These are phyloP conservation scores for Bombus haemorrhoidalis DNA, from an alignment of 1,140 invertebrate species.

Conservation along the genomic window DNA sequence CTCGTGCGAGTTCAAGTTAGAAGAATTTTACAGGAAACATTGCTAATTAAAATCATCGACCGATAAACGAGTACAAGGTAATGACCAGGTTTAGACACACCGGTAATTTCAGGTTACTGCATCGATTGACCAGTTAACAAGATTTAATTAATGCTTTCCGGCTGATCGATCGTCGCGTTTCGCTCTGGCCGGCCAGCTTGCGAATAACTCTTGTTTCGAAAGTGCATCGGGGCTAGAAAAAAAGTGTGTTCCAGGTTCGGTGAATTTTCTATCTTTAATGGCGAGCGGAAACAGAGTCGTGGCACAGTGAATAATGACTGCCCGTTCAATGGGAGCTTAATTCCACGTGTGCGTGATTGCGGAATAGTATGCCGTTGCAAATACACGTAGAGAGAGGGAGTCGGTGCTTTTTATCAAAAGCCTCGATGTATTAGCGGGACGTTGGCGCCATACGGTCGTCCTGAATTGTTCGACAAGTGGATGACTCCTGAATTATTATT, in stretches of 20 bases:
- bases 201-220: neutral
- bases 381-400: conserved; percentile 10
- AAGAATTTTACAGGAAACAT: neutral
- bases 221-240: conserved; percentile 32
- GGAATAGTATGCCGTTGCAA: conserved; percentile 31
- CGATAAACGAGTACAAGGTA: neutral
- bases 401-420: conserved; percentile 39
- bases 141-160: conserved; percentile 34
- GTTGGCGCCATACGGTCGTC: conserved; percentile 22
- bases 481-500: conserved; percentile 39
- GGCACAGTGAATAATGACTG: conserved; percentile 56
- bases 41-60: conserved; percentile 8
- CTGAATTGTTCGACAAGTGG: conserved; percentile 35
- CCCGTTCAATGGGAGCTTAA: conserved; percentile 48
- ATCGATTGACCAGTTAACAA: conserved; percentile 34
- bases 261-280: conserved; percentile 25
- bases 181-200: too few relatives aligned
- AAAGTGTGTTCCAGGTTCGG: neutral
- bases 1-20: neutral
- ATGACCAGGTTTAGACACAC: neutral
- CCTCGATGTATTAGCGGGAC: conserved; percentile 18
- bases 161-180: conserved; percentile 19
- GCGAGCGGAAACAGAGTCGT: conserved; percentile 30
- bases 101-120: conserved; percentile 10
- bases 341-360: conserved; percentile 45